Evolutionary conservation across 2,888 invertebrate species (phyloP).

Genomic region (Andrena praecox): DNA sequence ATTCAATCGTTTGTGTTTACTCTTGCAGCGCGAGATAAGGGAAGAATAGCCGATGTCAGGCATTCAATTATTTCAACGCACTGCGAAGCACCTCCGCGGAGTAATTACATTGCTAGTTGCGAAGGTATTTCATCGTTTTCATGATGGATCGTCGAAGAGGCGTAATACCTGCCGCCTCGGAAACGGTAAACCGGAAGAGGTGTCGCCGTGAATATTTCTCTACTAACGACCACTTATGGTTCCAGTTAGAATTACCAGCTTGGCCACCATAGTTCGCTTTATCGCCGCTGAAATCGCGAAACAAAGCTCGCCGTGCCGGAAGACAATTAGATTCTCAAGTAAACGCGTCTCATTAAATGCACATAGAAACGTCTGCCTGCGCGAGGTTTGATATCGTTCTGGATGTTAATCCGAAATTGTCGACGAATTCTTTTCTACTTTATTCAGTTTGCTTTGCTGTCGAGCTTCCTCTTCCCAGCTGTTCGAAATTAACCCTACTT

Average conservation of each 20-base stretch:
- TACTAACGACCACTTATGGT: conserved; percentile 37
- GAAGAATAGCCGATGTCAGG: neutral
- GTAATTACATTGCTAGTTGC: neutral
- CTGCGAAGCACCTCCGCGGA: neutral
- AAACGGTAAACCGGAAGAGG: conserved; percentile 41
- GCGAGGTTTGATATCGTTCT: neutral
- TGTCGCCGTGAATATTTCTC: conserved; percentile 24
- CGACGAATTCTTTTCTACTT: neutral
- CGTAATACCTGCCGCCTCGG: neutral
- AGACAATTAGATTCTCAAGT: conserved; percentile 26
- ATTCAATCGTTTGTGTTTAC: conserved; percentile 6
- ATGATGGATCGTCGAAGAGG: neutral
- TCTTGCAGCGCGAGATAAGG: neutral
- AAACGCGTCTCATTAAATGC: conserved; percentile 39
- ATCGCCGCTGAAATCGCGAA: conserved; percentile 42
- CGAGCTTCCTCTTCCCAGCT: neutral
- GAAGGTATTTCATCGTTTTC: neutral
- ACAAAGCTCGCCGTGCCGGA: conserved; percentile 28
- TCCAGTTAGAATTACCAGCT: conserved; percentile 27
- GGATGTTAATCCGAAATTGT: conserved; percentile 26
- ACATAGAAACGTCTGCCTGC: conserved; percentile 9
- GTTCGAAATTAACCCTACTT: neutral
- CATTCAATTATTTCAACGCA: neutral
- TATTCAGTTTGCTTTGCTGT: neutral
- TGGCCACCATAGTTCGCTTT: neutral